These are phyloP conservation scores for Phrynocephalus forsythii DNA, from an alignment of 2,797 vertebrate species.

Conservation along the genomic window DNA sequence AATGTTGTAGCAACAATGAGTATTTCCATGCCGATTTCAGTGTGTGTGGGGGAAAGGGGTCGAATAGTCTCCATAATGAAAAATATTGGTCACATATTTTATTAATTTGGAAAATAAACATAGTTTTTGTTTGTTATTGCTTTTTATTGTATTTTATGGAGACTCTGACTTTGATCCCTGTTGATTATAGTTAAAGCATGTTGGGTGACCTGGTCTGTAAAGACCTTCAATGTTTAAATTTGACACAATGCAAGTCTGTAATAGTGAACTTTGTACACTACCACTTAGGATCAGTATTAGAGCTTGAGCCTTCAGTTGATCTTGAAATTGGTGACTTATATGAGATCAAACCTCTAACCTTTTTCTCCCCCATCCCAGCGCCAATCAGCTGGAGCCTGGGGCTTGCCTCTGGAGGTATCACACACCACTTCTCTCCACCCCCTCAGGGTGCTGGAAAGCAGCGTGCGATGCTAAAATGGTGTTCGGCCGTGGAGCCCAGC, in stretches of 20 bases:
- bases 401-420: too few species aligned
- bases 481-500: too few species aligned
- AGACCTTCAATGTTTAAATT: background rate
- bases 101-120: background rate
- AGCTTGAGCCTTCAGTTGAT: background rate
- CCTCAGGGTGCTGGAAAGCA: too few species aligned
- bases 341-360: background rate
- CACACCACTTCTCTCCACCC: too few species aligned
- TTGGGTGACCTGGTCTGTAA: background rate
- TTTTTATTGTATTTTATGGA: background rate
- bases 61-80: too few species aligned
- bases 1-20: background rate
- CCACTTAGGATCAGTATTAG: background rate
- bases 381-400: too few species aligned
- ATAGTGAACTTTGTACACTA: background rate
- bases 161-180: background rate
- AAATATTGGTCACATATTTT: background rate
- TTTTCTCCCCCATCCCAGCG: too few species aligned
- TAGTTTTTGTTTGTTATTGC: background rate
- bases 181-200: background rate
- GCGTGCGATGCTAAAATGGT: too few species aligned
- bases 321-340: background rate
- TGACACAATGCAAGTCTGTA: background rate
- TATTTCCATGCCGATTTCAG: background rate
- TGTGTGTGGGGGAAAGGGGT: background rate